Conservation (phyloP, 2,113 vertebrate genomes). For the Romanogobio albipinnatus region DNA sequence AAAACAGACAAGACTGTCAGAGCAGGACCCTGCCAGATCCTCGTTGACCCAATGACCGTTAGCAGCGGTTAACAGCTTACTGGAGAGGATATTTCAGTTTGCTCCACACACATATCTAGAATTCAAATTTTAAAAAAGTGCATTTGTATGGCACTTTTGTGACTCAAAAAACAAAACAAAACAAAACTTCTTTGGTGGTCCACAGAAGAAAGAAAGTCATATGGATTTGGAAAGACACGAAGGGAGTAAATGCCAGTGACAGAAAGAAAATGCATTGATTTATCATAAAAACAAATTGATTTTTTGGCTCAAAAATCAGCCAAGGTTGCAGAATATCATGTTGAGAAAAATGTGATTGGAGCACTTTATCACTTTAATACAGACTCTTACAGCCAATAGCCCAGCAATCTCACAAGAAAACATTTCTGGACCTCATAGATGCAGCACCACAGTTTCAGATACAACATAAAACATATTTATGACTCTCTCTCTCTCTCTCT, state of each 20-base stretch:
- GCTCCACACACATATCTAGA: no score
- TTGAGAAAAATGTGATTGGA: not conserved
- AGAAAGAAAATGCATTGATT: no score
- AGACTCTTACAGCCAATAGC: not conserved
- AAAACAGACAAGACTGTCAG: no score
- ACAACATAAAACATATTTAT: conserved; percentile 11
- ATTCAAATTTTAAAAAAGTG: no score
- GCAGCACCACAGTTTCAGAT: not conserved
- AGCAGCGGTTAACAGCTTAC: not conserved
- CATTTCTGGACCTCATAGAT: not conserved
- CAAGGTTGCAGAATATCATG: not conserved
- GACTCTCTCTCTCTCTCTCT: not conserved
- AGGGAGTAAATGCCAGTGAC: no score
- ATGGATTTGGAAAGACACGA: no score
- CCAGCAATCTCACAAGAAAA: not conserved
- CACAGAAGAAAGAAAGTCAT: no score
- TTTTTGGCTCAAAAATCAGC: not conserved
- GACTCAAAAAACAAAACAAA: no score
- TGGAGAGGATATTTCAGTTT: not conserved
- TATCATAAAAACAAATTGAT: not conserved
- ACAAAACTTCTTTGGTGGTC: no score
- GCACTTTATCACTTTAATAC: not conserved
- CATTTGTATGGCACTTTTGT: no score
- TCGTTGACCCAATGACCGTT: not conserved
- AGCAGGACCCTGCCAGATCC: no score